These are phyloP conservation scores for Diachasmimorpha longicaudata DNA, from an alignment of 1,140 invertebrate species.

Conservation along the genomic window DNA sequence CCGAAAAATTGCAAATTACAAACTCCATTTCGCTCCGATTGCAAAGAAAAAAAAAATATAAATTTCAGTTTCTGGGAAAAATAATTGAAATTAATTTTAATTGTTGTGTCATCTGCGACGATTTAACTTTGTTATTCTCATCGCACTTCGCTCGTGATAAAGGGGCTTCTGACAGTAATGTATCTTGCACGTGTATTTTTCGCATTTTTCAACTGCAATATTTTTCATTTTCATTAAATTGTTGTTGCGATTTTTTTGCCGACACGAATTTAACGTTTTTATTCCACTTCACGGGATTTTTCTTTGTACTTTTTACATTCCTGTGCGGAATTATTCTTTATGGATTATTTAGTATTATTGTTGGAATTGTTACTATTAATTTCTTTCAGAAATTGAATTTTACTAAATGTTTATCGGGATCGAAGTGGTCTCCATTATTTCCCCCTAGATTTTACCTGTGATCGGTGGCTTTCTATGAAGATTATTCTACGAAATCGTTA, in stretches of 20 bases:
- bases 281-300: no score
- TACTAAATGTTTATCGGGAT: no score
- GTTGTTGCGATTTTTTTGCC: neutral
- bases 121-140: neutral
- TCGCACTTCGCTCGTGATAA: neutral
- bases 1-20: neutral
- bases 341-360: neutral
- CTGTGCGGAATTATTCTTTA: neutral
- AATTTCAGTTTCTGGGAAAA: neutral
- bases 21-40: neutral
- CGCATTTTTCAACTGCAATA: neutral
- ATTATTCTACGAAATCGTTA: no score
- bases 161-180: slow-evolving; percentile 14
- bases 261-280: neutral
- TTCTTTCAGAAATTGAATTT: no score
- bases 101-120: neutral
- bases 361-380: neutral
- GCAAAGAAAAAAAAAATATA: neutral
- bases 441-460: no score
- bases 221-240: no score
- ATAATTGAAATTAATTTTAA: neutral
- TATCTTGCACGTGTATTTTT: slow-evolving; percentile 3
- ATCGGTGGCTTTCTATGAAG: no score
- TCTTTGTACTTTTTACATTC: no score
- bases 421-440: no score